These are phyloP conservation scores for Steinernema carpocapsae DNA, from an alignment of 2,888 invertebrate genomes.

Conservation along the genomic window DNA sequence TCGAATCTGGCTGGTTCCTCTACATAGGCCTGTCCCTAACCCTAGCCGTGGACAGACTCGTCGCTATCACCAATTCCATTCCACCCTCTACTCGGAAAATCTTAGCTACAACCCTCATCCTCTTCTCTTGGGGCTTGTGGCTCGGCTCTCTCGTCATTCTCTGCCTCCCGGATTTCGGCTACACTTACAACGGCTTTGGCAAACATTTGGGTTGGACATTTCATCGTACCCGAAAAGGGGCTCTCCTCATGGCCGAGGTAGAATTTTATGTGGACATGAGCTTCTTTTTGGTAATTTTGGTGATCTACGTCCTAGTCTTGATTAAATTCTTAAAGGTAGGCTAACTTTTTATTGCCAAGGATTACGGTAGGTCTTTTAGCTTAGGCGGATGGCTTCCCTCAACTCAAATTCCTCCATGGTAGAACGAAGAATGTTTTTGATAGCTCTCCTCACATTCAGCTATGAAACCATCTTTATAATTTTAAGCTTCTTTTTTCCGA, in stretches of 20 bases:
- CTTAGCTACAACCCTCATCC: neutral
- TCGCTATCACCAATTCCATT: neutral
- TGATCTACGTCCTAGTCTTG: neutral
- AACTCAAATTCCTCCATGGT: neutral
- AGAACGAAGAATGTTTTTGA: neutral
- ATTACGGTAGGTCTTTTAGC: neutral
- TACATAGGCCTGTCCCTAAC: neutral
- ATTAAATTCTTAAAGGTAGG: neutral
- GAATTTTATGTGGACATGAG: neutral
- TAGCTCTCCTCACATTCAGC: neutral
- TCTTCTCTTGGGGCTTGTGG: neutral
- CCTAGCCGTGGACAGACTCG: slow-evolving; percentile 4
- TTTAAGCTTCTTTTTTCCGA: neutral
- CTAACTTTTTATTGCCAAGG: neutral
- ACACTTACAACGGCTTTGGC: neutral
- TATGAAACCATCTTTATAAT: neutral
- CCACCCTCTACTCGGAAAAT: neutral
- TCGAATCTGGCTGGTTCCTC: neutral
- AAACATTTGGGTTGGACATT: neutral
- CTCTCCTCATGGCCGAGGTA: neutral
- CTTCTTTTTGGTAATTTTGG: neutral
- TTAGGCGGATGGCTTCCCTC: neutral
- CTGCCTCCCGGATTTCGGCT: neutral
- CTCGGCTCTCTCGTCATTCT: neutral
- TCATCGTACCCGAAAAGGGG: neutral